Percentiles rank a stretch among this genome's conserved stretches.
These are phyloP conservation scores for Mola mola DNA, from an alignment of 2,113 vertebrate genomes.

Conservation along the genomic window DNA sequence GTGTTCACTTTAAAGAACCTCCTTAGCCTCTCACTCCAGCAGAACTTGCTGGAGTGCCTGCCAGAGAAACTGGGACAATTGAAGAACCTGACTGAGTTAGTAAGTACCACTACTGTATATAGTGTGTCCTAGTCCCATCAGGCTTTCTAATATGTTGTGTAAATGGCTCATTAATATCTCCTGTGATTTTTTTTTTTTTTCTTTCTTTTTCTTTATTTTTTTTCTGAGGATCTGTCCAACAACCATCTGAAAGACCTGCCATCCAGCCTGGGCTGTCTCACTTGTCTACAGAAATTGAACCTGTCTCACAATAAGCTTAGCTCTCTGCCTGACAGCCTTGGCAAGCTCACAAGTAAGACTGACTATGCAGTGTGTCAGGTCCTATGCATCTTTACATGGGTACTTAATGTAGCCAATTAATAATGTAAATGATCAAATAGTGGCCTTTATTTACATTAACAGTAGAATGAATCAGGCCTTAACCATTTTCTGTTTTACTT, in stretches of 20 bases:
- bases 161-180: not conserved
- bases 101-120: constrained; percentile 67
- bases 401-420: too few species aligned
- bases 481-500: too few species aligned
- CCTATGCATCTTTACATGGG: too few species aligned
- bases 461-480: too few species aligned
- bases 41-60: constrained; percentile 87
- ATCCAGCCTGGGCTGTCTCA: constrained; percentile 82
- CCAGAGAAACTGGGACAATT: constrained; percentile 87
- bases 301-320: constrained; percentile 87
- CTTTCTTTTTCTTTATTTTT: too few species aligned
- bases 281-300: constrained; percentile 83
- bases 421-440: too few species aligned
- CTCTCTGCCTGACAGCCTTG: constrained; percentile 86
- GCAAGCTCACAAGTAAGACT: constrained; percentile 89
- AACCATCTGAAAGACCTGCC: constrained; percentile 86
- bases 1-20: constrained; percentile 84
- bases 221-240: constrained; percentile 86
- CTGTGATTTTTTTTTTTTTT: constrained; percentile 35
- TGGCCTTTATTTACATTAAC: too few species aligned
- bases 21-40: constrained; percentile 86
- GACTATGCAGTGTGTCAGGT: too few species aligned
- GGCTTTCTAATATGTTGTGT: not conserved
- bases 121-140: not conserved
- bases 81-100: constrained; percentile 87